Base-by-base conservation (phyloP, 2,797 vertebrate genomes). In the Sparus aurata region DNA sequence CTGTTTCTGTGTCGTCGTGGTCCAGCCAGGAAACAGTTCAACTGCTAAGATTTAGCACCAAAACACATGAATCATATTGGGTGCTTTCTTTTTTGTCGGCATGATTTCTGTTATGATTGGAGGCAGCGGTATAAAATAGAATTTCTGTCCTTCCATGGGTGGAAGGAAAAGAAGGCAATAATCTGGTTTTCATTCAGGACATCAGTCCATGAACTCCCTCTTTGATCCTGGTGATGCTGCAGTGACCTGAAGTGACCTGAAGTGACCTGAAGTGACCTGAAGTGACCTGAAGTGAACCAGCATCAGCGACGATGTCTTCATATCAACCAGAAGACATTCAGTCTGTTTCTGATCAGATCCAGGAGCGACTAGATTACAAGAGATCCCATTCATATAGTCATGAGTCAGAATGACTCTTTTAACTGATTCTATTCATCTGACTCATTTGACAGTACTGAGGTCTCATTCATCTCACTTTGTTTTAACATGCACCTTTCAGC, bases 111-210 rank as follows among this genome's bases (percentile, higher is more conserved):
- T 22, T 52, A 46, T 52, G 17, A 70, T 16, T 43, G 45, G 45
- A 69, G 4, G 12, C 41, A 45, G 20, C 53, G 55, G 54, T 34
- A 83, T 69, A n/a, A 25, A 2, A 11, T 52, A 38, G 34, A 77
- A 11, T 66, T 50, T 70, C 49, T 1, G 59, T 79, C 57, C 22
- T 65, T 69, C 52, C 43, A 1, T 4, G 6, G 45, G 67, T 66
- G n/a, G n/a, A 30, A 80, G 34, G 18, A 58, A 79, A 73, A 41
- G 4, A 38, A 41, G n/a, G 6, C 12, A 68, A 61, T 59, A 47
- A 60, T 61, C 18, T 61, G 18, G 25, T 76, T 85, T 79, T 77
- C 54, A 79, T 87, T 63, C 73, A 64, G 46, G 75, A 59, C 30
- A 38, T 43, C 13, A 67, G 53, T 57, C 55, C 18, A 41, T 66